phyloP scores from a whole-genome alignment of 2,113 vertebrate genomes.

The Recurvirostra avosetta region DNA sequence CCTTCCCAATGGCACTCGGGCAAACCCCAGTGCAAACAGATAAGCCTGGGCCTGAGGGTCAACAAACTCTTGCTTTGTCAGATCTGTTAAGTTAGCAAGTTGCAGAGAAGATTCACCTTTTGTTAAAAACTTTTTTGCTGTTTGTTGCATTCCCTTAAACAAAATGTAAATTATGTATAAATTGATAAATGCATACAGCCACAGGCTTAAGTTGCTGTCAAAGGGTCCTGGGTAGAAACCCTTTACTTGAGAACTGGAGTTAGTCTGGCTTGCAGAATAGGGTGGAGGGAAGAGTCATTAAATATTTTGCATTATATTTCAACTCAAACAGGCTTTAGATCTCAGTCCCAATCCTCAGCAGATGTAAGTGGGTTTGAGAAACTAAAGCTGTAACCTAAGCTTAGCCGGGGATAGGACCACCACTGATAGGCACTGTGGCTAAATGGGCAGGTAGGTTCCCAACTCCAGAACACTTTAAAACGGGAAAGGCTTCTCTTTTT shows the following conservation, averaged over 20 bases:
- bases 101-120: not conserved
- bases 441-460: not conserved
- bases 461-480: not conserved
- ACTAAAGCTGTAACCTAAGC: not conserved
- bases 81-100: not conserved
- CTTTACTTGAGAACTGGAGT: not conserved
- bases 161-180: not conserved
- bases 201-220: not conserved
- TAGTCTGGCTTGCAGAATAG: not conserved
- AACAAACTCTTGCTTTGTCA: not conserved
- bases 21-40: conserved; percentile 41
- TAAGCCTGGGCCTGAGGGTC: conserved; percentile 23
- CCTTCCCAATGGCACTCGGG: not conserved
- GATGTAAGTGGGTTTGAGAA: not conserved
- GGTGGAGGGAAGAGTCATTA: not conserved
- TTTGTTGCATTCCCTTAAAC: not conserved
- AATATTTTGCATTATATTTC: not conserved
- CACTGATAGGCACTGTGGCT: not conserved
- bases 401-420: not conserved
- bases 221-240: not conserved
- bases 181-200: not conserved
- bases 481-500: not conserved
- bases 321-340: not conserved
- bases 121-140: not conserved
- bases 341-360: not conserved